A percentile compares a stretch with the other conserved stretches of the same genome.
phyloP scores from a whole-genome alignment of 2,797 vertebrate genomes.

The Dendrocincla fuliginosa region DNA sequence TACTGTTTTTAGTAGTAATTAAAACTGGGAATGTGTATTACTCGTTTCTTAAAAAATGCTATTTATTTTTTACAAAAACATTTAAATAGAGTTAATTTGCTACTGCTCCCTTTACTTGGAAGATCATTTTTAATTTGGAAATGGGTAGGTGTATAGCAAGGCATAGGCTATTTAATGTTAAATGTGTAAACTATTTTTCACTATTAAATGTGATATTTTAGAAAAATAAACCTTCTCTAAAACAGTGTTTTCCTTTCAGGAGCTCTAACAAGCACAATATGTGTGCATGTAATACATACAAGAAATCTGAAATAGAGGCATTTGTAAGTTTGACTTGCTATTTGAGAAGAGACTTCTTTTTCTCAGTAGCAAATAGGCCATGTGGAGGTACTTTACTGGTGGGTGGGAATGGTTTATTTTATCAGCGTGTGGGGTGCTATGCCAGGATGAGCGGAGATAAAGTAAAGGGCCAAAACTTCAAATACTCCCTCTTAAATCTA shows the following conservation, averaged over 20 bases:
- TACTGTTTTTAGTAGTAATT: background rate
- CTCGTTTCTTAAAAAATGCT: background rate
- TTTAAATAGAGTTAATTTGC: background rate
- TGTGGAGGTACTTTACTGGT: background rate
- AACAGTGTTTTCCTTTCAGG: background rate
- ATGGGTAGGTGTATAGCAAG: background rate
- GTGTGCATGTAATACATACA: background rate
- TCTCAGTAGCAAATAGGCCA: background rate
- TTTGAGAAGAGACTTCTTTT: background rate
- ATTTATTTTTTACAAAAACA: background rate
- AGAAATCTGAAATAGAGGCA: background rate
- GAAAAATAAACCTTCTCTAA: conserved; percentile 1
- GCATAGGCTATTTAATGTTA: background rate
- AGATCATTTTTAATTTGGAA: background rate
- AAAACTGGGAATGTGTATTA: background rate
- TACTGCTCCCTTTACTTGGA: background rate
- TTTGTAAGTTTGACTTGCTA: background rate
- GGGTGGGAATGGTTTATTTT: background rate
- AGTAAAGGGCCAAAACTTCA: background rate
- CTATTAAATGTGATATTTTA: conserved; percentile 2
- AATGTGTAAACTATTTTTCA: background rate
- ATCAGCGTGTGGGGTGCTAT: background rate
- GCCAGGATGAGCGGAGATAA: background rate
- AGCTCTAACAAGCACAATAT: background rate
- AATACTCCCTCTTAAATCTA: background rate